Percentiles rank a stretch among this genome's conserved stretches.
These are phyloP conservation scores for Polydrusus tereticollis DNA, from an alignment of 2,888 invertebrate genomes.

Conservation along the genomic window DNA sequence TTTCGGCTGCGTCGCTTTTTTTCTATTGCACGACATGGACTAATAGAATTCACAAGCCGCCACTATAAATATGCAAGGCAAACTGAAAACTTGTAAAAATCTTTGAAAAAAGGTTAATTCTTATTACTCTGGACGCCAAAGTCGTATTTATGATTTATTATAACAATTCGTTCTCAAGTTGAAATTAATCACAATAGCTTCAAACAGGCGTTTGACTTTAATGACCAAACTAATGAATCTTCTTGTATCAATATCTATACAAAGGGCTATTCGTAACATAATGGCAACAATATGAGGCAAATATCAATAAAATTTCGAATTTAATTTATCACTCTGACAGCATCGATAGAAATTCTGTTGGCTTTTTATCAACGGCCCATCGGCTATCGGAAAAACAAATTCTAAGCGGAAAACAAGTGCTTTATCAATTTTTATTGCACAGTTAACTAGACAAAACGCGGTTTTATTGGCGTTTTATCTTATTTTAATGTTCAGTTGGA, in stretches of 20 bases:
- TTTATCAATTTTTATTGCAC: slow-evolving; percentile 42
- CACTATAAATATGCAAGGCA: too few species aligned
- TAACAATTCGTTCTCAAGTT: neutral
- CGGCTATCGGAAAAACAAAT: slow-evolving; percentile 40
- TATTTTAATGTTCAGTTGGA: slow-evolving; percentile 17
- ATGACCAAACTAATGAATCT: slow-evolving; percentile 35
- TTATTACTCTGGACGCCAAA: too few species aligned
- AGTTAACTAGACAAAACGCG: slow-evolving; percentile 19
- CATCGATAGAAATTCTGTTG: slow-evolving; percentile 38
- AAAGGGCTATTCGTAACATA: slow-evolving; percentile 37
- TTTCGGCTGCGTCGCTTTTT: too few species aligned
- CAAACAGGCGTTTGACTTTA: slow-evolving; percentile 25
- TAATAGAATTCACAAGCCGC: too few species aligned
- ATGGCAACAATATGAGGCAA: slow-evolving; percentile 45
- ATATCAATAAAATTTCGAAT: slow-evolving; percentile 43
- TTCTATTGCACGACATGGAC: too few species aligned
- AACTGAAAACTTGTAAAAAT: too few species aligned
- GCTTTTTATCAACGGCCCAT: slow-evolving; percentile 42
- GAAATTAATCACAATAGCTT: slow-evolving; percentile 27
- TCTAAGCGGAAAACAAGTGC: slow-evolving; percentile 34
- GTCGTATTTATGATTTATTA: neutral
- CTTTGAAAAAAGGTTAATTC: too few species aligned
- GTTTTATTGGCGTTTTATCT: slow-evolving; percentile 29
- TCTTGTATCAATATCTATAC: slow-evolving; percentile 9
- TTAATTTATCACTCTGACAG: slow-evolving; percentile 44